phyloP scores from a whole-genome alignment of 2,797 vertebrate genomes.

The Pterois miles region DNA sequence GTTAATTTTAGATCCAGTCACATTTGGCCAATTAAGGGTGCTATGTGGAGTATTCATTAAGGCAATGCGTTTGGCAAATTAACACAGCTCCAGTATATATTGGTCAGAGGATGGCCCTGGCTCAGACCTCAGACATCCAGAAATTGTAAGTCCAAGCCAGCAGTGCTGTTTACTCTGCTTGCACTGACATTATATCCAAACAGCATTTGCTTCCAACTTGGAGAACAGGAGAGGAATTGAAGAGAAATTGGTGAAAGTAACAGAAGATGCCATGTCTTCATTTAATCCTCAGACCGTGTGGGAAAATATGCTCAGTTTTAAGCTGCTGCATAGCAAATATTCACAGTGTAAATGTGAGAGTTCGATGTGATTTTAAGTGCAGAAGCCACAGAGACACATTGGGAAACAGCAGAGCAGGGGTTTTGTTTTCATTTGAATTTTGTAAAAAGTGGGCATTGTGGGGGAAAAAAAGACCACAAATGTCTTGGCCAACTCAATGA shows the following conservation, averaged over 20 bases:
- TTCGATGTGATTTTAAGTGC: slow-evolving; percentile 12
- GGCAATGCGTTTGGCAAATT: slow-evolving; percentile 42
- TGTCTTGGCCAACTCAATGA: slow-evolving; percentile 22
- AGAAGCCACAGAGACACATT: slow-evolving; percentile 22
- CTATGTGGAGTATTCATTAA: slow-evolving; percentile 27
- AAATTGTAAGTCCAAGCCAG: slow-evolving; percentile 56
- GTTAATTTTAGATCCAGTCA: slow-evolving; percentile 21
- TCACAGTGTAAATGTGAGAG: slow-evolving; percentile 25
- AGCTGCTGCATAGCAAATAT: slow-evolving; percentile 15
- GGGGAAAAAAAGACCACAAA: background rate
- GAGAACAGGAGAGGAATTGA: slow-evolving; percentile 54
- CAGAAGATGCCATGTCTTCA: slow-evolving; percentile 32
- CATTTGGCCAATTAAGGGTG: slow-evolving; percentile 11
- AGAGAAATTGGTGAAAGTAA: slow-evolving; percentile 24
- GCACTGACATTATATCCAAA: slow-evolving; percentile 49
- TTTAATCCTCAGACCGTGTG: slow-evolving; percentile 17
- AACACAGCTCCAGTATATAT: slow-evolving; percentile 53
- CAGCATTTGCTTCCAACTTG: slow-evolving; percentile 23
- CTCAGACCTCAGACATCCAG: slow-evolving; percentile 69
- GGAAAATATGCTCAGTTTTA: slow-evolving; percentile 3
- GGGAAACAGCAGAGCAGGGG: slow-evolving; percentile 31
- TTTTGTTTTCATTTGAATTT: slow-evolving; percentile 51
- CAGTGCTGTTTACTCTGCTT: slow-evolving; percentile 57
- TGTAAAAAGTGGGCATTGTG: slow-evolving; percentile 39
- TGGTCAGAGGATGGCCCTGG: slow-evolving; percentile 47